Percentiles rank a stretch among this genome's conserved stretches.
Conservation (phyloP, 2,888 invertebrate species). For the Syritta pipiens region DNA sequence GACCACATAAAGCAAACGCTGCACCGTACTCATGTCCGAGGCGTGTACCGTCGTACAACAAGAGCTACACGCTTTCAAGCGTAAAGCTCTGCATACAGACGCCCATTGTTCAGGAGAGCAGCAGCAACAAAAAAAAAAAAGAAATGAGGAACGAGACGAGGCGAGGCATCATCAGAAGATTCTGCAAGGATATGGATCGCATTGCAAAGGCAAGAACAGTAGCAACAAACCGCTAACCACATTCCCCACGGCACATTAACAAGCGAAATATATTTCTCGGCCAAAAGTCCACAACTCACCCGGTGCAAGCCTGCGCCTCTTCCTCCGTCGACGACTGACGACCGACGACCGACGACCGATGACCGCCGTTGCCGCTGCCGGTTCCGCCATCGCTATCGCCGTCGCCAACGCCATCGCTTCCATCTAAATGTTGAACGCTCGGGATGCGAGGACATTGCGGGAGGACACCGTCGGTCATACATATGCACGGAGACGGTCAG, state of each 20-base stretch:
- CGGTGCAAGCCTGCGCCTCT: constrained; percentile 42
- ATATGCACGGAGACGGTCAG: constrained; percentile 27
- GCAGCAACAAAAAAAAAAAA: background rate
- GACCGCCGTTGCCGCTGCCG: no score
- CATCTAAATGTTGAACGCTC: constrained; percentile 21
- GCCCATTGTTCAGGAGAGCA: constrained; percentile 47
- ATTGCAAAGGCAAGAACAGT: constrained; percentile 46
- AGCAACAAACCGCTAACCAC: constrained; percentile 63
- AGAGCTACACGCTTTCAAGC: constrained; percentile 48
- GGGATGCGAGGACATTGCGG: constrained; percentile 30
- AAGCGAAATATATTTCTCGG: constrained; percentile 65
- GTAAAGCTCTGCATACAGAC: constrained; percentile 49
- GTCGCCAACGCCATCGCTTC: no score
- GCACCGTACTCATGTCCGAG: constrained; percentile 44
- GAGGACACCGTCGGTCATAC: constrained; percentile 12
- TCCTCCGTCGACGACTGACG: constrained; percentile 26
- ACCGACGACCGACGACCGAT: background rate
- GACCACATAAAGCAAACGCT: constrained; percentile 48
- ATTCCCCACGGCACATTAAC: constrained; percentile 66
- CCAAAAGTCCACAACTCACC: constrained; percentile 53
- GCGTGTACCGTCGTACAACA: constrained; percentile 18
- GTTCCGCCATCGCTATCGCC: no score
- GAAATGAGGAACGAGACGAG: constrained; percentile 14
- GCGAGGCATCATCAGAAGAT: constrained; percentile 40
- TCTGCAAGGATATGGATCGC: constrained; percentile 32